Evolutionary conservation across 2,888 invertebrate species (phyloP).

Genomic region (Lithophane ornitopus): DNA sequence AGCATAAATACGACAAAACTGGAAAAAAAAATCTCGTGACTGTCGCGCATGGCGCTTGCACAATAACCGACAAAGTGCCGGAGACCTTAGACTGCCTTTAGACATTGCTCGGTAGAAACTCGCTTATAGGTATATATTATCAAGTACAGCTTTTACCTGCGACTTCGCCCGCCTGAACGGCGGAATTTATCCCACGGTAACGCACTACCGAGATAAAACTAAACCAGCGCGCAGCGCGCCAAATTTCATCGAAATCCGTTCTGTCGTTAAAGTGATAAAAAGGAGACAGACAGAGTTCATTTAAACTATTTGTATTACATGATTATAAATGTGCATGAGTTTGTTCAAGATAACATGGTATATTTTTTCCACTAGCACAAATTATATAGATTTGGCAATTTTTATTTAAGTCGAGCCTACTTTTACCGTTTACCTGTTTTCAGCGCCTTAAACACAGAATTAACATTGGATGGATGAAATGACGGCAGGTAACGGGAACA

Average conservation of each 20-base stretch:
- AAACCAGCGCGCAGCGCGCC: neutral
- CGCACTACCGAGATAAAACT: neutral
- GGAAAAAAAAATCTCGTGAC: conserved; percentile 43
- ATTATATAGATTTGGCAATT: no score
- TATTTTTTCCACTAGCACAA: no score
- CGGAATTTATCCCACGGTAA: neutral
- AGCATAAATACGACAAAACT: conserved; percentile 40
- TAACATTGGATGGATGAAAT: no score
- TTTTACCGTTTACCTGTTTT: no score
- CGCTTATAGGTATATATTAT: neutral
- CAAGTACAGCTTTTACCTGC: neutral
- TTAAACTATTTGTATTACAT: no score
- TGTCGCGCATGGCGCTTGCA: conserved; percentile 25
- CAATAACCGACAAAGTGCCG: conserved; percentile 9
- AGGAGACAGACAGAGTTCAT: neutral
- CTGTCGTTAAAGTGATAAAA: neutral
- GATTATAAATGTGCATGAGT: no score
- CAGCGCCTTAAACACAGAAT: no score
- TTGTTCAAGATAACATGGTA: no score
- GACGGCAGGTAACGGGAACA: no score
- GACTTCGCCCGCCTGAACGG: no score
- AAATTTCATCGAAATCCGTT: neutral
- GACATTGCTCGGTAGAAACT: neutral
- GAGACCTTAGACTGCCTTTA: neutral
- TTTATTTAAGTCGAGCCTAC: no score